phyloP scores from a whole-genome alignment of 2,888 invertebrate species.

The Acronicta psi region DNA sequence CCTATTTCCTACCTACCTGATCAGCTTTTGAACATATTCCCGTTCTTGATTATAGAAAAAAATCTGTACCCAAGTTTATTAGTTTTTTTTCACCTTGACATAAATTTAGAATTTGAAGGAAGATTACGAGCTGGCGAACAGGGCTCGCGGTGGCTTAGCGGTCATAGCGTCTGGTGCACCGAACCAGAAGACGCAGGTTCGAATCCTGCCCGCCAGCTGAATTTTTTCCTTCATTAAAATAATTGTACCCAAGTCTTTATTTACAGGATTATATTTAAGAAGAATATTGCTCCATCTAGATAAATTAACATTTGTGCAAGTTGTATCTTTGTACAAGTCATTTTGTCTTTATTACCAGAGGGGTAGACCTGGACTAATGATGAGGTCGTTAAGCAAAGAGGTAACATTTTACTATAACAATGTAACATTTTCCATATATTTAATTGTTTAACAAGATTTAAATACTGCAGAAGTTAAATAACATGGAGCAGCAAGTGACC shows the following conservation, averaged over 20 bases:
- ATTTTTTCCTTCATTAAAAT: too few relatives aligned
- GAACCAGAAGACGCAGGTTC: too few relatives aligned
- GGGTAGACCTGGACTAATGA: conserved; percentile 85
- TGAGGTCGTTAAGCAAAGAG: conserved; percentile 86
- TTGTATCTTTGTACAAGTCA: conserved; percentile 92
- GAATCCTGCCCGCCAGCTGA: too few relatives aligned
- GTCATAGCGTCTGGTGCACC: too few relatives aligned
- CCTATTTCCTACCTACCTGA: too few relatives aligned
- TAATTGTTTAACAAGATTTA: not conserved
- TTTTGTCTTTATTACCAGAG: conserved; percentile 92
- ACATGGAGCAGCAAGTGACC: conserved; percentile 73
- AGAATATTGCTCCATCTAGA: conserved; percentile 95
- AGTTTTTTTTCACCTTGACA: too few relatives aligned
- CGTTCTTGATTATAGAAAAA: too few relatives aligned
- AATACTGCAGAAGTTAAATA: conserved; percentile 80
- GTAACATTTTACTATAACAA: conserved; percentile 56
- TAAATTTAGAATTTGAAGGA: too few relatives aligned
- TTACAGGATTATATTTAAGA: conserved; percentile 94
- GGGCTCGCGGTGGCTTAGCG: too few relatives aligned
- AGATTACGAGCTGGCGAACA: too few relatives aligned
- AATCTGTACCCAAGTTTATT: too few relatives aligned
- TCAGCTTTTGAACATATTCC: too few relatives aligned
- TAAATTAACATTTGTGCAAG: conserved; percentile 95
- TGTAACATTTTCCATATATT: not conserved
- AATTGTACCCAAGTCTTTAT: conserved; percentile 48